Evolutionary conservation across 2,113 vertebrate genomes (phyloP).

Genomic region (Halcyon senegalensis): DNA sequence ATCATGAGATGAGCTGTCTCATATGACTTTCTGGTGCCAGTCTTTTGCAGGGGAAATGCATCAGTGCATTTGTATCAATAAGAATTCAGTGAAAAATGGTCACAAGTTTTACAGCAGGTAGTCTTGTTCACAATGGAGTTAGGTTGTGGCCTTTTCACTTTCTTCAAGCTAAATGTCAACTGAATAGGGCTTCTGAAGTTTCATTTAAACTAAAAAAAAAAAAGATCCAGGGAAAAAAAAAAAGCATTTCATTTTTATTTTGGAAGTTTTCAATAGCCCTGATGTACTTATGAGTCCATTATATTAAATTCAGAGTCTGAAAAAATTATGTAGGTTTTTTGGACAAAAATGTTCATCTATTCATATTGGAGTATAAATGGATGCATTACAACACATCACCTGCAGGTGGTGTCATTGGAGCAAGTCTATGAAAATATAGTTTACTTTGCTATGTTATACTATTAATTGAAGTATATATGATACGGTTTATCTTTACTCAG

Average conservation of each 20-base stretch:
- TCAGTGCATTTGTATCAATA: background rate
- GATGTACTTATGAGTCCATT: background rate
- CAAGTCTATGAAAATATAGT: background rate
- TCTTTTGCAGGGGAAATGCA: background rate
- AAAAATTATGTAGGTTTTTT: background rate
- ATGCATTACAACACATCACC: background rate
- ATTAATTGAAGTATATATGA: background rate
- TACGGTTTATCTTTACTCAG: background rate
- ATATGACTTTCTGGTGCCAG: background rate
- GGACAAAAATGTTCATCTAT: background rate
- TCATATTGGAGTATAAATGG: background rate
- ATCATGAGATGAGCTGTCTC: background rate
- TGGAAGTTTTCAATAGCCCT: background rate
- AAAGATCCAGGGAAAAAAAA: background rate
- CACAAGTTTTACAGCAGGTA: background rate
- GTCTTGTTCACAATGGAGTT: background rate
- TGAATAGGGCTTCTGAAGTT: background rate
- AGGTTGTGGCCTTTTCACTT: background rate
- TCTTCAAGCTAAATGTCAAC: background rate
- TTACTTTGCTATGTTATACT: background rate
- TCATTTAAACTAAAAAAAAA: background rate
- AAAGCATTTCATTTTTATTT: background rate
- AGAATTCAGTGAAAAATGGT: background rate
- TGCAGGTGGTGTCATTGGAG: constrained; percentile 22
- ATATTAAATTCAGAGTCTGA: background rate